phyloP scores from a whole-genome alignment of 37 sponge, comb jelly and placozoan species.

The Oscarella lobularis region DNA sequence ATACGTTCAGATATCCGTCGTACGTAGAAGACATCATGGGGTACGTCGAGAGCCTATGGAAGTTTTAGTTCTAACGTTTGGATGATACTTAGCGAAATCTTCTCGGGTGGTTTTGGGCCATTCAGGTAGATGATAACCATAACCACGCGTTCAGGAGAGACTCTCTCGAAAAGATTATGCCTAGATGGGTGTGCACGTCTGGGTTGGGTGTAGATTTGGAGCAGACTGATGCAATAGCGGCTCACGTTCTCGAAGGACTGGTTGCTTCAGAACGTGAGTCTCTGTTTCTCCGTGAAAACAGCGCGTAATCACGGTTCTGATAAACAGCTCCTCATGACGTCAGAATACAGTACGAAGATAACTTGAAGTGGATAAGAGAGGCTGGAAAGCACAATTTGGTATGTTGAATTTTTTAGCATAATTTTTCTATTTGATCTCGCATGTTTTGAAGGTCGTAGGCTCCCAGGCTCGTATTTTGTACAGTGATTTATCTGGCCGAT shows the following conservation, averaged over 20 bases:
- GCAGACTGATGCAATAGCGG: slow-evolving; percentile 69
- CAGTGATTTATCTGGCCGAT: slow-evolving; percentile 68
- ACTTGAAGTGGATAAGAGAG: slow-evolving; percentile 77
- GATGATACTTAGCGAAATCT: slow-evolving; percentile 53
- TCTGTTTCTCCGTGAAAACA: too few species aligned
- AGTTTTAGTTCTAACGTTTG: neutral
- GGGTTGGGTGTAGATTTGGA: slow-evolving; percentile 50
- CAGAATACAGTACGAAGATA: slow-evolving; percentile 71
- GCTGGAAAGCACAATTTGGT: slow-evolving; percentile 82
- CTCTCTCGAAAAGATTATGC: too few species aligned
- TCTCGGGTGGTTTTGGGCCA: slow-evolving; percentile 97
- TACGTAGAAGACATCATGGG: slow-evolving; percentile 97
- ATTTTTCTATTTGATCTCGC: neutral
- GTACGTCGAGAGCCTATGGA: slow-evolving; percentile 12
- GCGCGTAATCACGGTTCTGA: too few species aligned
- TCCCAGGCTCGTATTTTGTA: slow-evolving; percentile 95
- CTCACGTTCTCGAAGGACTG: slow-evolving; percentile 32
- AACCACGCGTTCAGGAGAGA: too few species aligned
- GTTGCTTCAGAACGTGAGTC: slow-evolving; percentile 43
- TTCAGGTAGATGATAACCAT: slow-evolving; percentile 54
- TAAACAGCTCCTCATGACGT: slow-evolving; percentile 38
- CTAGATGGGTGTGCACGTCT: slow-evolving; percentile 97
- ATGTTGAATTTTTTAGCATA: neutral
- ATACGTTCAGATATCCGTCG: slow-evolving; percentile 70
- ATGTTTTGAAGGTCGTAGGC: slow-evolving; percentile 63